Evolutionary conservation across 2,113 vertebrate species (phyloP), one percentile per base, ranked within the genome.

Genomic region (Mustela lutreola): DNA sequence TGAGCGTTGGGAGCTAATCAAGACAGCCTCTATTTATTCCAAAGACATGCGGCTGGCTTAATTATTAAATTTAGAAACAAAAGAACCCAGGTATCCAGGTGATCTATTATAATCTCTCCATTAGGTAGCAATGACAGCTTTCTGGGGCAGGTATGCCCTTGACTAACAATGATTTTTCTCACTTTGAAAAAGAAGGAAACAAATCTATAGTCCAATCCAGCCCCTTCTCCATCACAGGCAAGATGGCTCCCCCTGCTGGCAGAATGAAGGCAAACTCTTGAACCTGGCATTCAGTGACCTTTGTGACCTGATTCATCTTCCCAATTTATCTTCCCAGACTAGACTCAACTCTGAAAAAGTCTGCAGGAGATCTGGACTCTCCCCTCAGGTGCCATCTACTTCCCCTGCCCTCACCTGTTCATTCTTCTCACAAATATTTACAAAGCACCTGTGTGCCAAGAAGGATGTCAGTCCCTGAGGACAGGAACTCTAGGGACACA

Each of bases 51-150:
- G 15, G 39, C 62, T 0, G 11, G n/a, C 42, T 94, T 95, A 73
- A 67, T 87, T 70, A 92, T 78, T 92, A 97, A 75, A 56, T 86
- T 96, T 33, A 58, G 48, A 89, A 94, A 62, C 53, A 86, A 84
- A 80, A 24, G 39, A 86, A 58, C 58, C 15, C 78, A 56, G 67
- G 24, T 53, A 36, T 50, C 45, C 85, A 28, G 42, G 84, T 83
- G n/a, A 65, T 22, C 45, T 16, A 60, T 7, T 45, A 4, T 16
- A 63, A 56, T 26, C 70, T 96, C 81, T 81, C 91, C 21, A 45
- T 53, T 73, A 73, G 71, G 42, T 53, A 45, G 62, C 60, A 83
- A 6, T 1, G 1, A 48, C 24, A 12, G 48, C 65, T 91, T 95
- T 82, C 58, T 71, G 28, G 50, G 19, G 33, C 15, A 1, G 53